Evolutionary conservation across 2,797 vertebrate species (phyloP).

Genomic region (Hafferia zeledoni): DNA sequence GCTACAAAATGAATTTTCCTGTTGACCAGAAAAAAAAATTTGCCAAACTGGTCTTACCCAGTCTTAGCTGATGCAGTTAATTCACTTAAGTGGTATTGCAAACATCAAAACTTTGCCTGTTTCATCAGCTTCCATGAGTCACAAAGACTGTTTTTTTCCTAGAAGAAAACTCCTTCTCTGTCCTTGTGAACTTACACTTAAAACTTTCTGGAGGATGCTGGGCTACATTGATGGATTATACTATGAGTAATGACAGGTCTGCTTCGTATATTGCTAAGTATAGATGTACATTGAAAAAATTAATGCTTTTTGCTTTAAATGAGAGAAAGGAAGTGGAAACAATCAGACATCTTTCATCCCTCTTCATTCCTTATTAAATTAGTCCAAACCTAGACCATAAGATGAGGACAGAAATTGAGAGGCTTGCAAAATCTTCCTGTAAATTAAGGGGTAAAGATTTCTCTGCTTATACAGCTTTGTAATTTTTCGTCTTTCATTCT

Average conservation of each 20-base stretch:
- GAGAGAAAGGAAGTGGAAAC: neutral
- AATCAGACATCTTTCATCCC: neutral
- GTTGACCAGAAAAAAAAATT: neutral
- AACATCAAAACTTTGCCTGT: neutral
- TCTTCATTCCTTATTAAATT: neutral
- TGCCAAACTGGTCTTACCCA: neutral
- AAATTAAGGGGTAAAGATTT: neutral
- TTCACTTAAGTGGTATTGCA: slow-evolving; percentile 8
- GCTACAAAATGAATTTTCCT: neutral
- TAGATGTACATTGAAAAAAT: neutral
- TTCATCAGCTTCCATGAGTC: slow-evolving; percentile 1
- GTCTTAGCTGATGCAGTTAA: neutral
- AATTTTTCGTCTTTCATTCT: neutral
- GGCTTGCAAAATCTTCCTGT: neutral
- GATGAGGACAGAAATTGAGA: neutral
- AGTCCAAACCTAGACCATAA: neutral
- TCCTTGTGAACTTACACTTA: neutral
- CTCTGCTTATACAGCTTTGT: neutral
- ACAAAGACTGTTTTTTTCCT: slow-evolving; percentile 30
- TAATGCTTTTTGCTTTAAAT: neutral
- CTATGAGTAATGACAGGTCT: neutral
- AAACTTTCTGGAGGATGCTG: neutral
- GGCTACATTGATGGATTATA: neutral
- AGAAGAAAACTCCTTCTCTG: neutral
- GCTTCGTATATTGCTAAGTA: neutral